Evolutionary conservation across 2,888 invertebrate species (phyloP).

Genomic region (Argyresthia goedartella): DNA sequence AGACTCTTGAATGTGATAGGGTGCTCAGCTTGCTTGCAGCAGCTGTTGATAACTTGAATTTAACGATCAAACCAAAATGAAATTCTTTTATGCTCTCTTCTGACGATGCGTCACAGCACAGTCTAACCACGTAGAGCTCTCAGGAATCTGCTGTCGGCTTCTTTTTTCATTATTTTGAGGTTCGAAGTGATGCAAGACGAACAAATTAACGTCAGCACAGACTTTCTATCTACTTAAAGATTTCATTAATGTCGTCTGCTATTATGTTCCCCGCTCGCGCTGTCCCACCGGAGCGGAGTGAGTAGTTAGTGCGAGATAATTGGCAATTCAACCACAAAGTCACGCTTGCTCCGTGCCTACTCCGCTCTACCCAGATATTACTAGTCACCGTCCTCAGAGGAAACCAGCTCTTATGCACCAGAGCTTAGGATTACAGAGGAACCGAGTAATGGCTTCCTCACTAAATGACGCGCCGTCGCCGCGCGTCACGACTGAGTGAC

Average conservation of each 20-base stretch:
- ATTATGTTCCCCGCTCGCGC: neutral
- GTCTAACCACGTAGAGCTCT: too few relatives aligned
- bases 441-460: conserved; percentile 18
- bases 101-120: too few relatives aligned
- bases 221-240: neutral
- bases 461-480: conserved; percentile 20
- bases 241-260: neutral
- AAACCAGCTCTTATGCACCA: neutral
- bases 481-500: conserved; percentile 21
- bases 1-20: too few relatives aligned
- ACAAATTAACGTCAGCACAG: neutral
- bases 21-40: too few relatives aligned
- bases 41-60: too few relatives aligned
- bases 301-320: conserved; percentile 22
- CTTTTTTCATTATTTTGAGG: too few relatives aligned
- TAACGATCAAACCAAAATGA: too few relatives aligned
- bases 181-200: too few relatives aligned
- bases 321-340: conserved; percentile 32
- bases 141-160: too few relatives aligned
- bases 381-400: neutral
- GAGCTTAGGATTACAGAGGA: conserved; percentile 3
- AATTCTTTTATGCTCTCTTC: too few relatives aligned
- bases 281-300: conserved; percentile 21
- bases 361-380: too few relatives aligned
- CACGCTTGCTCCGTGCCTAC: conserved; percentile 15